Evolutionary conservation across 2,888 invertebrate species (phyloP).

Genomic region (Clanis bilineata): DNA sequence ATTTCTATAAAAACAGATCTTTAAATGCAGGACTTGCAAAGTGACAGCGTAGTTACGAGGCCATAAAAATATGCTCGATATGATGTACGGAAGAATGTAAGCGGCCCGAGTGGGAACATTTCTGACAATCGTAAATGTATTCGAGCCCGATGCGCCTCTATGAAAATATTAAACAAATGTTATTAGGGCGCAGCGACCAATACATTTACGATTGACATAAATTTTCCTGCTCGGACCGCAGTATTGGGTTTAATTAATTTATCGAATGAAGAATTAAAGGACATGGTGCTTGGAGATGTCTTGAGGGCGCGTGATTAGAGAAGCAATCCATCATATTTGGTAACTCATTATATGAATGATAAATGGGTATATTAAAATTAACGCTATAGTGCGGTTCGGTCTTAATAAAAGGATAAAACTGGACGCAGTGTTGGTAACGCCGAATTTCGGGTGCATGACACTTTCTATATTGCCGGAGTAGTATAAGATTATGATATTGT

Average conservation of each 20-base stretch:
- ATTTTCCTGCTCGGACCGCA: too few species aligned
- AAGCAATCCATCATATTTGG: constrained; percentile 49
- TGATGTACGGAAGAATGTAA: constrained; percentile 18
- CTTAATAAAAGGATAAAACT: not conserved
- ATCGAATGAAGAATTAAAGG: not conserved
- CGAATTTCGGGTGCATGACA: not conserved
- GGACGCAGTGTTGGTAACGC: not conserved
- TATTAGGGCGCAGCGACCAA: too few species aligned
- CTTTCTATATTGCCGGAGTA: not conserved
- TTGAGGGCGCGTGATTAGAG: constrained; percentile 28
- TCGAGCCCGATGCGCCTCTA: too few species aligned
- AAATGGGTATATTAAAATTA: constrained; percentile 41
- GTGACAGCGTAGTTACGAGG: too few species aligned
- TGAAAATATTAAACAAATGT: too few species aligned
- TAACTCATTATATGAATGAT: constrained; percentile 52
- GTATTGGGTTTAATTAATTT: not conserved
- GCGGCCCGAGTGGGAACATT: too few species aligned
- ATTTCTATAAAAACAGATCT: too few species aligned
- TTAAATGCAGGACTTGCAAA: too few species aligned
- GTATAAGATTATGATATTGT: not conserved
- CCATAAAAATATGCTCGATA: constrained; percentile 18
- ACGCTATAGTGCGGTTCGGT: not conserved
- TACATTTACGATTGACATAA: too few species aligned
- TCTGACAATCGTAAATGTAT: too few species aligned
- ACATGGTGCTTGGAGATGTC: not conserved